A percentile compares a stretch with the other conserved stretches of the same genome.
Evolutionary conservation across 2,888 invertebrate genomes (phyloP).

Genomic region (Erebia palarica): DNA sequence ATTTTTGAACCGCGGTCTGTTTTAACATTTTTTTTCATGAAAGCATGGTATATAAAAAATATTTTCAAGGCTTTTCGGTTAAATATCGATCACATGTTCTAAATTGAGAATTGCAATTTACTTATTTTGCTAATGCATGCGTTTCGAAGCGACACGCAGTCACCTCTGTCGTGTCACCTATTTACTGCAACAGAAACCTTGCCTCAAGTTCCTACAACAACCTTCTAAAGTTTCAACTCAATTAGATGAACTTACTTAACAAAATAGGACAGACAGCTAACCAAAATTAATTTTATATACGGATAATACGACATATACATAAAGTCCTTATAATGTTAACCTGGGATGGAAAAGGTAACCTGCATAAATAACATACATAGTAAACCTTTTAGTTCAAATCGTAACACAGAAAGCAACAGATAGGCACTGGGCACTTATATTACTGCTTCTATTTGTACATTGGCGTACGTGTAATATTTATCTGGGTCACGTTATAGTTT

Average conservation of each 20-base stretch:
- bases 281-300: no score
- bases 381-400: conserved; percentile 6
- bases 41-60: conserved; percentile 4
- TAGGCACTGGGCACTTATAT: background rate
- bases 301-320: background rate
- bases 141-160: no score
- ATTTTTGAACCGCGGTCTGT: conserved; percentile 13
- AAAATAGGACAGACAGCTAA: no score
- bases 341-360: background rate
- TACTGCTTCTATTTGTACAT: background rate
- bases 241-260: no score
- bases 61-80: background rate
- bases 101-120: no score
- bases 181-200: no score
- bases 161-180: no score
- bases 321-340: background rate
- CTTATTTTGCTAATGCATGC: no score
- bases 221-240: no score
- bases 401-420: background rate
- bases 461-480: conserved; percentile 1
- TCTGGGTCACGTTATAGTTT: conserved; percentile 6
- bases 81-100: no score
- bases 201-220: no score
- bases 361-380: background rate
- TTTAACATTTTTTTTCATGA: background rate